Percentiles rank a stretch among this genome's conserved stretches.
Evolutionary conservation across 2,797 vertebrate species (phyloP).

Genomic region (Danio aesculapii): DNA sequence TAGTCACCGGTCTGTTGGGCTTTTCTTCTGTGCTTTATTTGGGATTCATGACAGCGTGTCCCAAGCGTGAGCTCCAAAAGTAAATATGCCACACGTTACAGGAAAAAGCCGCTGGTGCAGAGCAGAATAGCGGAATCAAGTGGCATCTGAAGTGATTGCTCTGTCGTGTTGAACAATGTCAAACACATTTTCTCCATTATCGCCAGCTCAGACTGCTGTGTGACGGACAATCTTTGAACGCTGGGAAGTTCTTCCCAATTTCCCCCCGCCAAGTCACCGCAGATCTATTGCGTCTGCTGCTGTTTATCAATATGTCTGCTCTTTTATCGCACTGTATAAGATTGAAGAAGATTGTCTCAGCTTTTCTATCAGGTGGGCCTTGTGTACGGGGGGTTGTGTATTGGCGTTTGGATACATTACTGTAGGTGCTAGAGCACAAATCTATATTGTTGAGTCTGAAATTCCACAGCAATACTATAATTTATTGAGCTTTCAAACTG

Average conservation of each 20-base stretch:
- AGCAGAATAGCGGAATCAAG: slow-evolving; percentile 39
- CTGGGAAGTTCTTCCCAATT: slow-evolving; percentile 39
- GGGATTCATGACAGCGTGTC: slow-evolving; percentile 5
- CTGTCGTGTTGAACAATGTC: slow-evolving; percentile 44
- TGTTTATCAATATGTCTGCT: slow-evolving; percentile 56
- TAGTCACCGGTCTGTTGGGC: neutral
- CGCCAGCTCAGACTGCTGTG: slow-evolving; percentile 5
- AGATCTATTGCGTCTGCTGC: slow-evolving; percentile 32
- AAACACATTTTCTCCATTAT: slow-evolving; percentile 53
- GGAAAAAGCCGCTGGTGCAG: neutral
- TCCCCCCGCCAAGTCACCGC: slow-evolving; percentile 36
- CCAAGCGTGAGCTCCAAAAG: slow-evolving; percentile 10
- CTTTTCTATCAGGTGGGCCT: slow-evolving; percentile 66
- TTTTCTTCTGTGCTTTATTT: slow-evolving; percentile 5
- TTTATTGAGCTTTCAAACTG: slow-evolving; percentile 80
- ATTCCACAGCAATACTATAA: slow-evolving; percentile 74
- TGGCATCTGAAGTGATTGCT: slow-evolving; percentile 45
- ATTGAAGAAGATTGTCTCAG: slow-evolving; percentile 74
- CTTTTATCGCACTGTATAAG: slow-evolving; percentile 79
- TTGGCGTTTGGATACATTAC: slow-evolving; percentile 80
- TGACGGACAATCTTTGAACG: slow-evolving; percentile 51
- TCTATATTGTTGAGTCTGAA: slow-evolving; percentile 82
- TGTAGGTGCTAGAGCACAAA: slow-evolving; percentile 78
- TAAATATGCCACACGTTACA: slow-evolving; percentile 2
- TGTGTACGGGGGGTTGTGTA: slow-evolving; percentile 61